These are phyloP conservation scores for Tetramorium bicarinatum DNA, from an alignment of 2,888 invertebrate genomes.

Conservation along the genomic window DNA sequence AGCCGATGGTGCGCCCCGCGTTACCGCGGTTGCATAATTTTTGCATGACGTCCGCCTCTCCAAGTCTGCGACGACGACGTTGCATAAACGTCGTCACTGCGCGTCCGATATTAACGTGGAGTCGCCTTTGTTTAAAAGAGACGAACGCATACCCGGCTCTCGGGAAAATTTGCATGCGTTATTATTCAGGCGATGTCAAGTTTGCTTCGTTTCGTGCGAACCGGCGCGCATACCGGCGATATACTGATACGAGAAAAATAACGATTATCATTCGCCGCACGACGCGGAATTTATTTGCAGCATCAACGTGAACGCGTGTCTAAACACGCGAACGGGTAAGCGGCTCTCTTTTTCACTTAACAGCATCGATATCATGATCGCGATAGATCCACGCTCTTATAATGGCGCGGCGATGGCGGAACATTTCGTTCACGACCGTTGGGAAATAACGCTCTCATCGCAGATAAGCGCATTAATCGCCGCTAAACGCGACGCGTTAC, in stretches of 20 bases:
- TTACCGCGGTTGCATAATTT: slow-evolving; percentile 49
- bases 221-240: neutral
- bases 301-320: neutral
- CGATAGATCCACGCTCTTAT: neutral
- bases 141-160: neutral
- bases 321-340: neutral
- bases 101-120: slow-evolving; percentile 48
- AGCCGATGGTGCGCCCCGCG: slow-evolving; percentile 41
- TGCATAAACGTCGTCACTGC: slow-evolving; percentile 31
- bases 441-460: slow-evolving; percentile 37
- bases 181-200: slow-evolving; percentile 46
- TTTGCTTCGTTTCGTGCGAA: slow-evolving; percentile 32
- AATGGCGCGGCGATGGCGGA: slow-evolving; percentile 16
- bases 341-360: slow-evolving; percentile 13
- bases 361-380: neutral
- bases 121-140: slow-evolving; percentile 39
- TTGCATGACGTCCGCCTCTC: slow-evolving; percentile 37
- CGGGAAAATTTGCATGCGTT: slow-evolving; percentile 44
- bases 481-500: slow-evolving; percentile 56
- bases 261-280: slow-evolving; percentile 9
- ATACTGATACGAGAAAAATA: slow-evolving; percentile 4
- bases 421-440: slow-evolving; percentile 37
- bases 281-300: neutral
- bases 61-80: slow-evolving; percentile 22
- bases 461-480: slow-evolving; percentile 56